Evolutionary conservation across 2,888 invertebrate genomes (phyloP).

Genomic region (Leucophenga maculata): DNA sequence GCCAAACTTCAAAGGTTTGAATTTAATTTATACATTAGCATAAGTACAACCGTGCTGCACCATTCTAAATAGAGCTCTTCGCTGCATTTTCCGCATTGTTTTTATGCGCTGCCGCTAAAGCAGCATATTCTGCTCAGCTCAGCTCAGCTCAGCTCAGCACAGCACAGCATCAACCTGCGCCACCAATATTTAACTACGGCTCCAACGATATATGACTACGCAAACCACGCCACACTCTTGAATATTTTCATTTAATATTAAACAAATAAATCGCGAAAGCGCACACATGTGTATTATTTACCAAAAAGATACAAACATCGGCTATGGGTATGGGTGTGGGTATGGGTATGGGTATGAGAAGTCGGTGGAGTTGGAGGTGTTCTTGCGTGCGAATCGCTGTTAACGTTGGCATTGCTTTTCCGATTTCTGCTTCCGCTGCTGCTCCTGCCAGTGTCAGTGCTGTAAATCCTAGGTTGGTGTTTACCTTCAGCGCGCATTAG

Average conservation of each 20-base stretch:
- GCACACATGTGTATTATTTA: slow-evolving; percentile 30
- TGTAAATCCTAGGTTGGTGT: slow-evolving; percentile 26
- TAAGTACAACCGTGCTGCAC: background rate
- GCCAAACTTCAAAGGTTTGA: background rate
- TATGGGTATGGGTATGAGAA: no score
- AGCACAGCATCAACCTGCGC: background rate
- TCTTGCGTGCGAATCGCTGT: no score
- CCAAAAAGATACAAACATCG: slow-evolving; percentile 30
- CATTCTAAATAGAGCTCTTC: background rate
- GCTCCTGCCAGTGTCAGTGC: slow-evolving; percentile 5
- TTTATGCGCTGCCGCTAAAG: background rate
- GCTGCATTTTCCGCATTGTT: background rate
- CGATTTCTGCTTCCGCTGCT: background rate
- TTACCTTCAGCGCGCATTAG: slow-evolving; percentile 31
- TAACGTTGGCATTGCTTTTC: no score
- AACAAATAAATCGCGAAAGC: slow-evolving; percentile 33
- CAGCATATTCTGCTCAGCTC: no score
- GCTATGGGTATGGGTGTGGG: no score
- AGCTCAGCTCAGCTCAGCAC: no score
- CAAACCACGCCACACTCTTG: background rate
- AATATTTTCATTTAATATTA: slow-evolving; percentile 35
- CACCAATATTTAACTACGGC: background rate
- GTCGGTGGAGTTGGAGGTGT: no score
- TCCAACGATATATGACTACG: background rate
- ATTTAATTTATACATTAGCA: slow-evolving; percentile 4